These are phyloP conservation scores for Myiozetetes cayanensis DNA, from an alignment of 2,113 vertebrate species.

Conservation along the genomic window DNA sequence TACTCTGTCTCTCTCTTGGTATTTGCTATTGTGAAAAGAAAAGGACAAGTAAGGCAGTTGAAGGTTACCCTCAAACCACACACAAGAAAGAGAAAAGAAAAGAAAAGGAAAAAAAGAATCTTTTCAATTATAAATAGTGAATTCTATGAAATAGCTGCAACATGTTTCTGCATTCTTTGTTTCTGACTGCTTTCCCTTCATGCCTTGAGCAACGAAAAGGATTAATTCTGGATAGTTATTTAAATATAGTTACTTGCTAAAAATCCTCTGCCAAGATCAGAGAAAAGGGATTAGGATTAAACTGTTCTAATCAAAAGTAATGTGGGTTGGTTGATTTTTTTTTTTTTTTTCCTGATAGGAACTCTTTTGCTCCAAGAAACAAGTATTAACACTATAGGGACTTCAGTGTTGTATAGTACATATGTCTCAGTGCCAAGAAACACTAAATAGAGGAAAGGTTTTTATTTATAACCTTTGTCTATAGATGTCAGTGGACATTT, in stretches of 20 bases:
- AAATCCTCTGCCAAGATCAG: slow-evolving; percentile 84
- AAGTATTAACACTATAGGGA: slow-evolving; percentile 43
- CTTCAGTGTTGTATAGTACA: background rate
- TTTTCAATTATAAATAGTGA: slow-evolving; percentile 73
- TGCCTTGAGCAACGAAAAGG: slow-evolving; percentile 81
- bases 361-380: slow-evolving; percentile 52
- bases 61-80: slow-evolving; percentile 54
- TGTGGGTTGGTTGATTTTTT: background rate
- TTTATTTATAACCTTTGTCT: background rate
- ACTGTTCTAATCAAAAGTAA: slow-evolving; percentile 75
- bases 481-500: background rate
- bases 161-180: slow-evolving; percentile 79
- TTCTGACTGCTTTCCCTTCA: slow-evolving; percentile 74
- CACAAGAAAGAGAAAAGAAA: background rate
- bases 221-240: slow-evolving; percentile 87
- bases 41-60: slow-evolving; percentile 46
- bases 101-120: background rate
- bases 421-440: background rate
- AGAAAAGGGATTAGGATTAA: slow-evolving; percentile 86
- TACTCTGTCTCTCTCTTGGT: slow-evolving; percentile 14
- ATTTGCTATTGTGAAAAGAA: slow-evolving; percentile 38
- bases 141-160: slow-evolving; percentile 79
- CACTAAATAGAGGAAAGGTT: background rate
- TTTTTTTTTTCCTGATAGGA: slow-evolving; percentile 16
- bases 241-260: slow-evolving; percentile 84